Percentiles rank a stretch among this genome's conserved stretches.
Evolutionary conservation across 2,797 vertebrate genomes (phyloP).

Genomic region (Sylvia borin): DNA sequence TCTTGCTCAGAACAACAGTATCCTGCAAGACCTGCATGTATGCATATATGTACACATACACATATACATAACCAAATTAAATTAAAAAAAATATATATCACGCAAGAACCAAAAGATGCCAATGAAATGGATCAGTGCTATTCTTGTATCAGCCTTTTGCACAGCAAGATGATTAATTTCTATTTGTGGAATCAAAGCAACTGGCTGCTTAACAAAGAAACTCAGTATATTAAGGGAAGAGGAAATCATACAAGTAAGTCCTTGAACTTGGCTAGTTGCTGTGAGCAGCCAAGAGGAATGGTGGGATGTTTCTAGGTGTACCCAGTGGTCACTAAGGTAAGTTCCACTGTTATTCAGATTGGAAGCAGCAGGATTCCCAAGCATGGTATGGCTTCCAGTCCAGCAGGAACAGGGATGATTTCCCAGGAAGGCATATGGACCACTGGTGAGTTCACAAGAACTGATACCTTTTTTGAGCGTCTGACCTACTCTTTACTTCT

Average conservation of each 20-base stretch:
- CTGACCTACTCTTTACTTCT: neutral
- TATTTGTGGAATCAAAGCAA: neutral
- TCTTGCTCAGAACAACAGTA: neutral
- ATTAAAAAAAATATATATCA: no score
- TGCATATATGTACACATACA: rapidly evolving
- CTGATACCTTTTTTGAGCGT: neutral
- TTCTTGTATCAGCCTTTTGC: neutral
- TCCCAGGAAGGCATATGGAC: neutral
- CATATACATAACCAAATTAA: neutral
- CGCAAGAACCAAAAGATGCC: neutral
- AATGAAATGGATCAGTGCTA: neutral
- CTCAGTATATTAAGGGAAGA: neutral
- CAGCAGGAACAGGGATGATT: neutral
- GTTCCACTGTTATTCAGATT: rapidly evolving
- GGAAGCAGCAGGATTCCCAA: neutral
- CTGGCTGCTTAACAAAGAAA: neutral
- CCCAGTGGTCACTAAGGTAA: rapidly evolving
- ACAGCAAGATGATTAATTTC: neutral
- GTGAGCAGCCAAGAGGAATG: neutral
- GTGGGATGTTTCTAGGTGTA: neutral
- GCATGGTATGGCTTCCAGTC: neutral
- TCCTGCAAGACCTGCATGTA: neutral
- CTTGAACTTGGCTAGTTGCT: neutral
- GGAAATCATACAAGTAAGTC: neutral
- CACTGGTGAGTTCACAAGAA: neutral